Percentiles rank a stretch among this genome's conserved stretches.
These are phyloP conservation scores for Venturia canescens DNA, from an alignment of 1,140 invertebrate genomes.

Conservation along the genomic window DNA sequence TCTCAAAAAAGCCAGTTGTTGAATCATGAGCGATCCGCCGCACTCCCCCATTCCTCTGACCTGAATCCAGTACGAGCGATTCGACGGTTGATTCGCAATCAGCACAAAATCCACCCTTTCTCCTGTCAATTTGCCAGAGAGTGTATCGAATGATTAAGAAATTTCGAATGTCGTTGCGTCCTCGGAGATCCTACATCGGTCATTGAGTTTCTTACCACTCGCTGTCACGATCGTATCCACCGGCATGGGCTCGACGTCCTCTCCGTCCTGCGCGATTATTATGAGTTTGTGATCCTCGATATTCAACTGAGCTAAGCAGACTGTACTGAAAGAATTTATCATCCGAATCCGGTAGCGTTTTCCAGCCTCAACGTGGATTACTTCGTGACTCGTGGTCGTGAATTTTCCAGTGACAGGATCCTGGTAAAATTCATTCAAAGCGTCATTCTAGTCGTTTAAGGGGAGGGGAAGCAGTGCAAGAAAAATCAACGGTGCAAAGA, in stretches of 20 bases:
- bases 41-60: constrained; percentile 72
- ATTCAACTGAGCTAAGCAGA: constrained; percentile 88
- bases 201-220: background rate
- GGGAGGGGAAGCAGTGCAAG: no score
- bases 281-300: constrained; percentile 87
- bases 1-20: constrained; percentile 57
- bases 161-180: background rate
- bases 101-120: constrained; percentile 79
- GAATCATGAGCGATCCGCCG: constrained; percentile 71
- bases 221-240: constrained; percentile 59
- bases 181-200: no score
- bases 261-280: constrained; percentile 88
- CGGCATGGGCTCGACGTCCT: constrained; percentile 79
- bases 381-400: constrained; percentile 47
- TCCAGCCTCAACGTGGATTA: constrained; percentile 76
- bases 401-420: constrained; percentile 32
- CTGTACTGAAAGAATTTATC: constrained; percentile 89
- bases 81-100: constrained; percentile 65
- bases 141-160: background rate
- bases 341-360: constrained; percentile 87
- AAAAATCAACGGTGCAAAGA: no score
- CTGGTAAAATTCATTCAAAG: constrained; percentile 22
- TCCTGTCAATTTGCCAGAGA: constrained; percentile 59
- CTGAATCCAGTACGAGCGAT: constrained; percentile 77
- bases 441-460: no score